Conservation (phyloP, 2,113 vertebrate genomes). For the Amazona guildingii region DNA sequence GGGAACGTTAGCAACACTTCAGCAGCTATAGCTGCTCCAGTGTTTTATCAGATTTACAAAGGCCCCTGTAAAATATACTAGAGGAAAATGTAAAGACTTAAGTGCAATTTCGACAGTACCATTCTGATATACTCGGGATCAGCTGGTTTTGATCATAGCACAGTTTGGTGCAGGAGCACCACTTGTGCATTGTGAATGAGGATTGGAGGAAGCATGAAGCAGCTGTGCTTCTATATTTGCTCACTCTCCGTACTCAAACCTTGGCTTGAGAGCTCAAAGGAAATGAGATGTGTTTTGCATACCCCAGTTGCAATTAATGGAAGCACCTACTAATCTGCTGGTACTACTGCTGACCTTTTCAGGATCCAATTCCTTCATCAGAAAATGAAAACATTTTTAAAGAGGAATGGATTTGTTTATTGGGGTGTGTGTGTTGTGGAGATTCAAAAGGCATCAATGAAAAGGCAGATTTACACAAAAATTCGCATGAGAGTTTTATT, state of each 20-base stretch:
- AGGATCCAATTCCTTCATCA: constrained; percentile 5
- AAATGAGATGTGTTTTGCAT: constrained; percentile 63
- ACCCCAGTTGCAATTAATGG: constrained; percentile 61
- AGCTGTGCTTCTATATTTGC: constrained; percentile 64
- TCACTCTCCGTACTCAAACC: constrained; percentile 52
- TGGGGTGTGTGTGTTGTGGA: neutral
- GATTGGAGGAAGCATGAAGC: constrained; percentile 39
- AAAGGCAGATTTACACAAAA: neutral
- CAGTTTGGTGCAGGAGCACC: constrained; percentile 44
- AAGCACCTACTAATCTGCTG: constrained; percentile 50
- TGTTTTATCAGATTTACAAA: constrained; percentile 6
- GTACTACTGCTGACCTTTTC: constrained; percentile 36
- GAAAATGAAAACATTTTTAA: constrained; percentile 16
- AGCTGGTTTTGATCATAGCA: constrained; percentile 29
- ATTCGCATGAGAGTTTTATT: neutral
- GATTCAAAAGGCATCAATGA: neutral
- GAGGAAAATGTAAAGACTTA: constrained; percentile 9
- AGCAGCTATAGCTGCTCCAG: neutral
- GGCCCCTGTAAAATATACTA: neutral
- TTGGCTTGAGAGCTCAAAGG: constrained; percentile 61
- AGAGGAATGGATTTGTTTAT: neutral
- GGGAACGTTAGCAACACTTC: neutral
- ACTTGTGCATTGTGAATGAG: constrained; percentile 33
- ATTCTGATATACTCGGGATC: constrained; percentile 33
- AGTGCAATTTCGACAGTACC: constrained; percentile 20